phyloP scores from a whole-genome alignment of 2,888 invertebrate genomes.

The Himalopsyche japonica region DNA sequence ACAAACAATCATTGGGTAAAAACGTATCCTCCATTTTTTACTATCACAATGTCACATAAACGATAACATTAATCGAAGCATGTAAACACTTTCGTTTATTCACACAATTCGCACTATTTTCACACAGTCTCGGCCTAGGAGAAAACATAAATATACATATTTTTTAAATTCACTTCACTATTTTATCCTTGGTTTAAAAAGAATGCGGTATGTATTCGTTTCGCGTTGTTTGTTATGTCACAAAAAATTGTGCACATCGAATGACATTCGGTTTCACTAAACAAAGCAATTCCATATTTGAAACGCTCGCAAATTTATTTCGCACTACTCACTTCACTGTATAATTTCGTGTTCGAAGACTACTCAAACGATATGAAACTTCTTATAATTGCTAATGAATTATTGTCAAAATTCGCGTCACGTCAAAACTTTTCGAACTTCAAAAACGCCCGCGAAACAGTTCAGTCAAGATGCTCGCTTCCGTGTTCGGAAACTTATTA shows the following conservation, averaged over 20 bases:
- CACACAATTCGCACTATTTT: too few species aligned
- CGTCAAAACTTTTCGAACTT: not conserved
- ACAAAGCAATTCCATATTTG: not conserved
- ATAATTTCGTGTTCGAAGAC: slow-evolving; percentile 4
- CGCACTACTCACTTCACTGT: not conserved
- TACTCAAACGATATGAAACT: not conserved
- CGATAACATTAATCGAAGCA: not conserved
- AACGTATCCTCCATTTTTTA: not conserved
- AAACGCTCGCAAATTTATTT: not conserved
- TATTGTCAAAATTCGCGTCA: not conserved
- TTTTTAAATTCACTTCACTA: too few species aligned
- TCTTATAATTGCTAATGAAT: not conserved
- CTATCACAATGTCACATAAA: not conserved
- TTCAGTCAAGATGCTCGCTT: not conserved
- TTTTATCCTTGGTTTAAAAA: too few species aligned
- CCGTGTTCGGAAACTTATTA: not conserved
- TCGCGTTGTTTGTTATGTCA: too few species aligned
- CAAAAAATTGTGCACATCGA: too few species aligned
- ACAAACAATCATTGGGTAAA: not conserved
- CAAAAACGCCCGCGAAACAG: not conserved
- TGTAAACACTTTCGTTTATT: not conserved
- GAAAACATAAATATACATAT: too few species aligned
- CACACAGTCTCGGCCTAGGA: too few species aligned
- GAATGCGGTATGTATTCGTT: too few species aligned
- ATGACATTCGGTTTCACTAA: too few species aligned